Percentiles rank a stretch among this genome's conserved stretches.
Conservation (phyloP, 2,797 vertebrate species). For the Rhincodon typus region DNA sequence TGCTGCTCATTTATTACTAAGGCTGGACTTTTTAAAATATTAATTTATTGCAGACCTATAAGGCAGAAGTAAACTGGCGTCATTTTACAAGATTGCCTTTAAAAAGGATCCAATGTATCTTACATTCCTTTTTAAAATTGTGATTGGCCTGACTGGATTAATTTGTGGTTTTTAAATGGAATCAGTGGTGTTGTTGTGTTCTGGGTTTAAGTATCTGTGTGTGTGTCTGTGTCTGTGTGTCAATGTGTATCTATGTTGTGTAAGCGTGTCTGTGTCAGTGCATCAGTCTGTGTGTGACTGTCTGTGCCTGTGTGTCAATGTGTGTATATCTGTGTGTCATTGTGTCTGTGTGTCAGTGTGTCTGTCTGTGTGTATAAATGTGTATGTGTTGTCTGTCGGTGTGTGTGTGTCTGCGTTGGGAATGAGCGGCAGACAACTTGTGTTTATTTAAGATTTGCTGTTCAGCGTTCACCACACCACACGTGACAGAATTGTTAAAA, state of each 20-base stretch:
- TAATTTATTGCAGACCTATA: background rate
- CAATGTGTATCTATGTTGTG: background rate
- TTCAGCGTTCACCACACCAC: background rate
- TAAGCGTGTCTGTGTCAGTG: background rate
- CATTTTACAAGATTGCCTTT: background rate
- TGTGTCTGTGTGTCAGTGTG: background rate
- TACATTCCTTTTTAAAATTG: background rate
- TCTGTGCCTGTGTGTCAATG: background rate
- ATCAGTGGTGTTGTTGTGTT: background rate
- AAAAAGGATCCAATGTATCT: background rate
- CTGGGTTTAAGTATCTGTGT: background rate
- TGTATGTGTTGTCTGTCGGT: background rate
- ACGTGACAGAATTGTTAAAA: slow-evolving; percentile 31
- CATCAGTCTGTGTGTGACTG: background rate
- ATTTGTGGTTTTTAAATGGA: background rate
- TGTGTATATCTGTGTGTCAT: too few species aligned
- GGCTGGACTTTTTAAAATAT: background rate
- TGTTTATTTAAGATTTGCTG: background rate
- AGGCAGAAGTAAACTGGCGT: background rate
- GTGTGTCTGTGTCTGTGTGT: background rate
- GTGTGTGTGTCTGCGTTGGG: background rate
- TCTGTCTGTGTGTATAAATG: background rate
- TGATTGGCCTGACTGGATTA: background rate
- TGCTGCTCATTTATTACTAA: background rate
- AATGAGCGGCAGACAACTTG: background rate